A percentile compares a stretch with the other conserved stretches of the same genome.
Conservation (phyloP, 2,113 vertebrate genomes). For the Paradoxurus hermaphroditus region DNA sequence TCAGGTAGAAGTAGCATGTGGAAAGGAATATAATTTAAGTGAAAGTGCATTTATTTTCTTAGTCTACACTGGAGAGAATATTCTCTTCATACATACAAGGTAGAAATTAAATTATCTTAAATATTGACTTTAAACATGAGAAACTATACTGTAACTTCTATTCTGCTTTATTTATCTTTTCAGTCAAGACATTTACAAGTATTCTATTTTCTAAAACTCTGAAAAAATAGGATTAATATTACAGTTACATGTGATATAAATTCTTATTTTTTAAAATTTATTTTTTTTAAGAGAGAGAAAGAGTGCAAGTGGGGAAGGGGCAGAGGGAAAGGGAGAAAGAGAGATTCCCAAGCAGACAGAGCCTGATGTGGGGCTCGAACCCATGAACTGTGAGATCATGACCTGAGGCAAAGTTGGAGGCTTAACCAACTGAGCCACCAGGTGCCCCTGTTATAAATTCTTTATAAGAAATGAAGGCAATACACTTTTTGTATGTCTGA, state of each 20-base stretch:
- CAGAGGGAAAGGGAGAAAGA: not conserved
- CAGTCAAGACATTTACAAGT: not conserved
- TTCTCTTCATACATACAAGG: not conserved
- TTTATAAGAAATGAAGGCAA: not conserved
- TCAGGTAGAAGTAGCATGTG: not conserved
- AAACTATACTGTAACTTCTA: not conserved
- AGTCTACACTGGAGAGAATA: not conserved
- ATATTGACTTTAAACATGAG: not conserved
- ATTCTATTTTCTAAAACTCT: not conserved
- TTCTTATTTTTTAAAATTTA: not conserved
- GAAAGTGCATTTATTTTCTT: not conserved
- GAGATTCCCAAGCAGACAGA: not conserved
- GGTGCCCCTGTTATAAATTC: not conserved
- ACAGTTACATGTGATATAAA: not conserved
- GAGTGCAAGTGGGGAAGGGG: not conserved
- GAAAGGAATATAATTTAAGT: constrained; percentile 48
- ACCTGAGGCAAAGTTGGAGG: not conserved
- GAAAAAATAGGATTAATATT: not conserved
- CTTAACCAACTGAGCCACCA: not conserved
- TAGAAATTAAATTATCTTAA: not conserved
- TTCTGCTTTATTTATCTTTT: not conserved
- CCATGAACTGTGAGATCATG: not conserved
- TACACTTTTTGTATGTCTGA: not conserved
- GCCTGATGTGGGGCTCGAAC: not conserved
- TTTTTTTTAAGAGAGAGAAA: not conserved